A percentile compares a stretch with the other conserved stretches of the same genome.
Evolutionary conservation across 2,888 invertebrate species (phyloP).

Genomic region (Agrochola macilenta): DNA sequence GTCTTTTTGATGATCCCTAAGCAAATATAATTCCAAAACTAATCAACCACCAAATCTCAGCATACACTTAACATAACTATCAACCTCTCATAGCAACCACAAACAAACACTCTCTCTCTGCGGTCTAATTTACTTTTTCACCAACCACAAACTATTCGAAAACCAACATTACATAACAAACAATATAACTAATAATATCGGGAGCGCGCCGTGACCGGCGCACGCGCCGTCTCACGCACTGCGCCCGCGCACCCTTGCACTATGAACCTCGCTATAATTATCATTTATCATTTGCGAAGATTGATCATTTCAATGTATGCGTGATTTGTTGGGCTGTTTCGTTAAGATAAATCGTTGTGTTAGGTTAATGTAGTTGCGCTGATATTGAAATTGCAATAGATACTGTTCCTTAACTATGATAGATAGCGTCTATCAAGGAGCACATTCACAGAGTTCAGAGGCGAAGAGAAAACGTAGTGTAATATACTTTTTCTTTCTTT

Average conservation of each 20-base stretch:
- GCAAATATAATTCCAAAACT: not conserved
- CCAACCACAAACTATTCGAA: conserved; percentile 58
- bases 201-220: conserved; percentile 68
- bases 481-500: no score
- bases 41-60: not conserved
- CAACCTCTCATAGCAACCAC: conserved; percentile 42
- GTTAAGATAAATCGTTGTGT: conserved; percentile 56
- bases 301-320: conserved; percentile 65
- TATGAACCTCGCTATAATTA: conserved; percentile 72
- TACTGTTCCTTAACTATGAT: conserved; percentile 57
- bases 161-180: conserved; percentile 64
- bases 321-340: conserved; percentile 64
- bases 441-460: not conserved
- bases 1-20: not conserved
- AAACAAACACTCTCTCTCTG: conserved; percentile 56
- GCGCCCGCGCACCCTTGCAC: conserved; percentile 71
- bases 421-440: conserved; percentile 27
- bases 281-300: conserved; percentile 70
- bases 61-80: not conserved
- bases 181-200: conserved; percentile 59
- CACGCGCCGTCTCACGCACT: conserved; percentile 75
- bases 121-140: conserved; percentile 66
- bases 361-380: conserved; percentile 38
- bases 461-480: not conserved
- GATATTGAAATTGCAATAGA: conserved; percentile 58